These are phyloP conservation scores for Panagrolaimus sp. DNA, from an alignment of 1,140 invertebrate species.

Conservation along the genomic window DNA sequence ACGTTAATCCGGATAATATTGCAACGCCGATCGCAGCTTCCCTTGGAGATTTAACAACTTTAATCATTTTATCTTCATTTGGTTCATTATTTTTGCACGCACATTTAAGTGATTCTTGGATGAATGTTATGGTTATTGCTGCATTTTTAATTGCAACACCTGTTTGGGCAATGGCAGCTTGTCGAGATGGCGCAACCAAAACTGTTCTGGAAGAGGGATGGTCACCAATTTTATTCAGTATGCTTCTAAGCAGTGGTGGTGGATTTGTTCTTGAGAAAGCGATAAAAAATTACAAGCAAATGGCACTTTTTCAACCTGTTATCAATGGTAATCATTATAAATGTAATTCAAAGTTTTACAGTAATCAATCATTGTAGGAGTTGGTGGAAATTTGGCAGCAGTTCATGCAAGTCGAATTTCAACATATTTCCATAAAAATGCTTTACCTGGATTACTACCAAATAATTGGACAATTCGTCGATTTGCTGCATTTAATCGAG, in stretches of 20 bases:
- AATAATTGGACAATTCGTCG: conserved; percentile 63
- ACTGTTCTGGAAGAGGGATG: conserved; percentile 51
- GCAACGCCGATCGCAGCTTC: conserved; percentile 92
- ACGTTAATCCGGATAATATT: conserved; percentile 91
- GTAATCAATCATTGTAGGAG: conserved; percentile 63
- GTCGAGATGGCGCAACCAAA: conserved; percentile 34
- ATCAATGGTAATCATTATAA: conserved; percentile 68
- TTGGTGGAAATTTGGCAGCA: conserved; percentile 86
- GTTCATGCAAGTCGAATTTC: conserved; percentile 86
- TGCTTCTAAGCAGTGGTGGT: conserved; percentile 57
- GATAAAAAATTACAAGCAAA: conserved; percentile 73
- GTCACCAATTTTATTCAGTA: conserved; percentile 58
- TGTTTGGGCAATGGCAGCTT: conserved; percentile 46
- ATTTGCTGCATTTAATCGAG: conserved; percentile 73
- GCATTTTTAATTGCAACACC: conserved; percentile 46
- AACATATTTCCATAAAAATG: conserved; percentile 72
- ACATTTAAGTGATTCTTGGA: conserved; percentile 53
- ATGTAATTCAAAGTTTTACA: conserved; percentile 14
- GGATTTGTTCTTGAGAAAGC: conserved; percentile 69
- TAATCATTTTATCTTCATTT: conserved; percentile 51
- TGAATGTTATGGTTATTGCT: conserved; percentile 48
- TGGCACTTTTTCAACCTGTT: conserved; percentile 79
- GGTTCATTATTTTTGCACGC: conserved; percentile 54
- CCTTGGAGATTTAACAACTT: conserved; percentile 63
- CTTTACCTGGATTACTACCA: conserved; percentile 69